Conservation (phyloP, 2,113 vertebrate genomes). For the Chitala chitala region DNA sequence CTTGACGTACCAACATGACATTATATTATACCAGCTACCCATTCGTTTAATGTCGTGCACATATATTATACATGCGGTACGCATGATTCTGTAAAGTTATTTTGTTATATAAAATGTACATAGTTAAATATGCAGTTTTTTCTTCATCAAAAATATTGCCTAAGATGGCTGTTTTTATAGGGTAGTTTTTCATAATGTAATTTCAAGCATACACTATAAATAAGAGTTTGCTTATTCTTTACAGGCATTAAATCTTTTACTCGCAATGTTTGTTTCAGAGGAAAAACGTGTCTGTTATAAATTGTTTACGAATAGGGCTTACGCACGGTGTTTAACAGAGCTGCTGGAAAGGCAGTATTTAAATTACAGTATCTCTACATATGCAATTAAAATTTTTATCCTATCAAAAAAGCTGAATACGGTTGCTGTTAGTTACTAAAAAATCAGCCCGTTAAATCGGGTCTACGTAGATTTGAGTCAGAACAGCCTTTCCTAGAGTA, state of each 20-base stretch:
- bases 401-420: not conserved
- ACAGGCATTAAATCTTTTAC: not conserved
- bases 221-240: not conserved
- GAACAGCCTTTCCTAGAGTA: too few species aligned
- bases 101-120: not conserved
- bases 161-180: not conserved
- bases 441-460: constrained; percentile 3
- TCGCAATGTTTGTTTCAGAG: not conserved
- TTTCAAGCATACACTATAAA: not conserved
- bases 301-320: constrained; percentile 6
- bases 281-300: not conserved
- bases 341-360: not conserved
- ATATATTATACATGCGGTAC: not conserved
- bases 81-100: not conserved
- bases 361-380: not conserved
- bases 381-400: not conserved
- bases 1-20: not conserved
- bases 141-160: not conserved
- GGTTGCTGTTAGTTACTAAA: not conserved
- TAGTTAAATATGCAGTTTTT: too few species aligned
- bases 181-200: constrained; percentile 4
- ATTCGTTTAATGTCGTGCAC: not conserved
- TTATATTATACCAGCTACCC: not conserved
- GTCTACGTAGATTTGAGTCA: not conserved
- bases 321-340: not conserved